These are phyloP conservation scores for Phycodurus eques DNA, from an alignment of 2,113 vertebrate genomes.

Conservation along the genomic window DNA sequence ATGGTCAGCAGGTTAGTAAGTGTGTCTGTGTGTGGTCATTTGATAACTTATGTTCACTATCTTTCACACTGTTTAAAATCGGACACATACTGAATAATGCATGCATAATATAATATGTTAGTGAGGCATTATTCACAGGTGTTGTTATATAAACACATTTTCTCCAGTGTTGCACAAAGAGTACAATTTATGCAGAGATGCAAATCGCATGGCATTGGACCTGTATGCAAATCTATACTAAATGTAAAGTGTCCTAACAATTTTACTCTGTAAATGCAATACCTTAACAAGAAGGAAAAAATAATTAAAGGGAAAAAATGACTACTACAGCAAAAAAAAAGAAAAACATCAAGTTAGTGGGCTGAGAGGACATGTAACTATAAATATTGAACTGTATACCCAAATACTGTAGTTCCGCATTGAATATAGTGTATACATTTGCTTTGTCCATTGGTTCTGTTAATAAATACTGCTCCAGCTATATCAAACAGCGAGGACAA, in stretches of 20 bases:
- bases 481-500: too few relatives aligned
- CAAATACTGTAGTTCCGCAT: neutral
- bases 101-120: neutral
- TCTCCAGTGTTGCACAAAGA: neutral
- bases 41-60: too few relatives aligned
- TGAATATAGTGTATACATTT: too few relatives aligned
- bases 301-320: neutral
- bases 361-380: slow-evolving; percentile 15
- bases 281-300: neutral
- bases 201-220: too few relatives aligned
- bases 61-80: neutral
- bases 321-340: slow-evolving; percentile 19
- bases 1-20: too few relatives aligned
- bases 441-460: too few relatives aligned
- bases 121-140: neutral
- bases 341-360: slow-evolving; percentile 10
- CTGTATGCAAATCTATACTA: neutral
- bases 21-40: too few relatives aligned
- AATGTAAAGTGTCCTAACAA: neutral
- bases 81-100: slow-evolving; percentile 15
- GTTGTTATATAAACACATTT: neutral
- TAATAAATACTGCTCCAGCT: too few relatives aligned
- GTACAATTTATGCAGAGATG: neutral
- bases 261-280: neutral
- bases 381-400: slow-evolving; percentile 24